Evolutionary conservation across 53 echinoderm and acorn worm genomes (phyloP).

Genomic region (Holothuria leucospilota): DNA sequence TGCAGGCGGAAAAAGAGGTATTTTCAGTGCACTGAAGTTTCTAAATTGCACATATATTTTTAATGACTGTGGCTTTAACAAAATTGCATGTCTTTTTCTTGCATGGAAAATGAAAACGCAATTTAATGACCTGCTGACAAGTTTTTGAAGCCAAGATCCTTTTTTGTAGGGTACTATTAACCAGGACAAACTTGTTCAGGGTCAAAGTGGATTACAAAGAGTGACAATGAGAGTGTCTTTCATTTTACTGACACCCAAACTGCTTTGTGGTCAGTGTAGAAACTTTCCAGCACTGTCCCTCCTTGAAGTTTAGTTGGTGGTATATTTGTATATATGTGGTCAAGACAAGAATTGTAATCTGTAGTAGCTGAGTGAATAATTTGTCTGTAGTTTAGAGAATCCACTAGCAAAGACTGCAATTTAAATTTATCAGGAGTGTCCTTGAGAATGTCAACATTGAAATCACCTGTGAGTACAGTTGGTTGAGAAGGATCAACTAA

Average conservation of each 20-base stretch:
- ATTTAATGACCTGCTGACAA: too few species aligned
- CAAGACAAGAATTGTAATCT: conserved; percentile 39
- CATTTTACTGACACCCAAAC: conserved; percentile 3
- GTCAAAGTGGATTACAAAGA: too few species aligned
- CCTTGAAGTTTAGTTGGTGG: neutral
- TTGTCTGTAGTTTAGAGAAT: conserved; percentile 1
- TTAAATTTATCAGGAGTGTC: neutral
- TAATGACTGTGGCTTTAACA: too few species aligned
- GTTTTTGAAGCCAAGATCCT: too few species aligned
- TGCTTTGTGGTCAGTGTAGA: conserved; percentile 37
- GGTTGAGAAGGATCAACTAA: neutral
- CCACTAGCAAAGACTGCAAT: neutral
- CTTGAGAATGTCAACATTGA: conserved; percentile 33
- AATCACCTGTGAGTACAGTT: conserved; percentile 45
- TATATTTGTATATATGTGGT: conserved; percentile 48
- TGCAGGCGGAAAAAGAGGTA: too few species aligned
- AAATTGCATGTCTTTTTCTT: too few species aligned
- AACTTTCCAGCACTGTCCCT: conserved; percentile 16
- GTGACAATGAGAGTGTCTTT: too few species aligned
- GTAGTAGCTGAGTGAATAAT: neutral
- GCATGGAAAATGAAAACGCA: too few species aligned
- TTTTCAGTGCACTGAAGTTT: too few species aligned
- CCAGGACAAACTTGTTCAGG: too few species aligned
- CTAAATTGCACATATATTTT: too few species aligned
- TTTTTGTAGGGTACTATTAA: too few species aligned